Base-by-base conservation (phyloP, 1,140 invertebrate genomes). In the Pseudobourletiella spinata region DNA sequence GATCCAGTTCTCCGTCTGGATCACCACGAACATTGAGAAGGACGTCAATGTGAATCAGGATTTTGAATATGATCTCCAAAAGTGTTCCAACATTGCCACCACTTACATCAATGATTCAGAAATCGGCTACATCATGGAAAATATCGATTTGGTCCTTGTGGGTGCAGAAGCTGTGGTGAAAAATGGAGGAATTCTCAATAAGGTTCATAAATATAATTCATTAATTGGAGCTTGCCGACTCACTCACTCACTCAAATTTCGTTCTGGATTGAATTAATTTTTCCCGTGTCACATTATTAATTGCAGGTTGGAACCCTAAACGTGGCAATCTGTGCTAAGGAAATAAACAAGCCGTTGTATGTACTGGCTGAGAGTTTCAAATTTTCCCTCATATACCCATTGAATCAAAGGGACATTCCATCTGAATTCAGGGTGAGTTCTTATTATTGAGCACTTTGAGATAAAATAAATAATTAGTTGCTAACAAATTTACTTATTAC, bases 151-250 rank as follows among this genome's bases (percentile, higher is more conserved):
- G 74, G 91, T 54, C 3, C 28, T 54, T 26, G 50, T 54, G 26
- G 96, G 95, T 43, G 95, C 95, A 8, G 96, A 99, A 77, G 92
- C 91, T 4, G 87, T 93, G 29, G 87, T 93, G 1, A 93, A 97
- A 77, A 98, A 88, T 79, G 96, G 96, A 3, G 96, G 96, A 48
- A 95, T 98, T 65, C 93, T 99, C 18, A 99, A 98, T 76, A 95
- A 95, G 80, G 90, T 91, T n/a, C n/a, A n/a, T n/a, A n/a, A n/a
- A n/a, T n/a, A n/a, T n/a, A n/a, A n/a, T n/a, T n/a, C n/a, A n/a
- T n/a, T n/a, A n/a, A n/a, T n/a, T n/a, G n/a, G n/a, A n/a, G n/a
- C n/a, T n/a, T n/a, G n/a, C n/a, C n/a, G n/a, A n/a, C n/a, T n/a
- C n/a, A n/a, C n/a, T n/a, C n/a, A n/a, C n/a, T n/a, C n/a, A n/a